These are phyloP conservation scores for Spodoptera litura DNA, from an alignment of 1,140 invertebrate genomes.

Conservation along the genomic window DNA sequence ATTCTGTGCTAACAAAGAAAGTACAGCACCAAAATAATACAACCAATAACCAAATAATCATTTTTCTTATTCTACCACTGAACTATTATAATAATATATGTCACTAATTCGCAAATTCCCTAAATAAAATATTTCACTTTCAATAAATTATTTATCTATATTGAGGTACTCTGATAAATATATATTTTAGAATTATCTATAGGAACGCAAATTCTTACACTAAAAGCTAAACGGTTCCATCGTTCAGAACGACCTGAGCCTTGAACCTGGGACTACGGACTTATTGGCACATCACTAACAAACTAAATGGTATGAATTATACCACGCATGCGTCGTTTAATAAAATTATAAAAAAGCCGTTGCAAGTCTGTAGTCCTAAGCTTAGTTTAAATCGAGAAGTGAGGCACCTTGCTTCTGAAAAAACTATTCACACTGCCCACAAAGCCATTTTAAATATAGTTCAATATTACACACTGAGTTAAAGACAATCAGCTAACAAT, in stretches of 20 bases:
- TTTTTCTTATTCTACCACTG: slow-evolving; percentile 15
- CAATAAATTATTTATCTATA: slow-evolving; percentile 41
- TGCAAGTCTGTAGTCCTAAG: slow-evolving; percentile 3
- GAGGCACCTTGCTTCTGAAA: slow-evolving; percentile 23
- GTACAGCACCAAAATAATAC: slow-evolving; percentile 3
- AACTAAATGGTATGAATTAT: slow-evolving; percentile 13
- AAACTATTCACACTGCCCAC: slow-evolving; percentile 20
- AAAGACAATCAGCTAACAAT: not conserved
- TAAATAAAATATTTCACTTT: slow-evolving; percentile 2
- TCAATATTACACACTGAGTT: not conserved
- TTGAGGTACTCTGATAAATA: slow-evolving; percentile 60
- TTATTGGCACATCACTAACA: slow-evolving; percentile 28
- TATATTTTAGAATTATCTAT: slow-evolving; percentile 61
- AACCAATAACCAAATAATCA: not conserved
- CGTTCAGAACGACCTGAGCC: slow-evolving; percentile 19
- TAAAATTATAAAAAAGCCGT: slow-evolving; percentile 20
- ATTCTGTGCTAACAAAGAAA: slow-evolving; percentile 2
- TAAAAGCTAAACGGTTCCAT: slow-evolving; percentile 44
- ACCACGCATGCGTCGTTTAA: slow-evolving; percentile 19
- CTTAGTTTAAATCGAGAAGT: slow-evolving; percentile 11
- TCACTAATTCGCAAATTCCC: slow-evolving; percentile 17
- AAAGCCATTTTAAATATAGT: slow-evolving; percentile 5
- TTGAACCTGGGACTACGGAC: slow-evolving; percentile 14
- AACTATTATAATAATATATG: slow-evolving; percentile 2
- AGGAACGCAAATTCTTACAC: slow-evolving; percentile 70